Base-by-base conservation (phyloP, 2,797 vertebrate genomes). In the Molossus molossus region DNA sequence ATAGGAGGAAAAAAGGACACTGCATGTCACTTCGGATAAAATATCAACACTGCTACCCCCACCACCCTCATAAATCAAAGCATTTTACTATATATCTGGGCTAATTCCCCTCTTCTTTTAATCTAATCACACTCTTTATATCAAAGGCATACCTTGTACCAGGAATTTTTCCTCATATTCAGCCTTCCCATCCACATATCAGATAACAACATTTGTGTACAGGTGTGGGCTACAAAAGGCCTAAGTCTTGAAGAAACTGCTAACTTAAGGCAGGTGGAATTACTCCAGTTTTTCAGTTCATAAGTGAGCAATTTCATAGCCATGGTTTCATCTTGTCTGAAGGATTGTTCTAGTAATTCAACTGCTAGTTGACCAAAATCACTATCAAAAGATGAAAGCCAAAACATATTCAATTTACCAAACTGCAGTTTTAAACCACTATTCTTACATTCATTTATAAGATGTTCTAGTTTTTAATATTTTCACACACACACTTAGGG, bases 141-240 rank as follows among this genome's bases (percentile, higher is more conserved):
- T 48, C 14, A 84, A 85, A 97, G 33, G 9, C 70, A 93, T 99
- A 99, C 99, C 99, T 99, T 99, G 98, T 99, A 99, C 99, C 99
- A 99, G 57, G 99, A 99, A 98, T 99, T 99, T 98, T 99, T 99
- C 97, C 99, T 99, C 99, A 99, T 99, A 98, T 99, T 99, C 86
- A 99, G 98, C 57, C 99, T 99, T 89, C 99, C 99, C 99, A 99
- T 99, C 99, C 99, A 99, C 99, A 99, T 99, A 98, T 99, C 99
- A 0, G 99, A 99, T 40, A 99, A 98, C 98, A 99, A 98, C 99
- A 99, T 99, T 98, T 99, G 99, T 5, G 99, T 99, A 98, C 99
- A 99, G 60, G 99, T 99, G 95, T 99, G 99, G 14, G 99, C 99
- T 85, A 99, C 99, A 89, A 99, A 99, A 0, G 99, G 99, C 81